Evolutionary conservation across 2,113 vertebrate genomes (phyloP), one percentile per base, ranked within the genome.

Genomic region (Thunnus thynnus): DNA sequence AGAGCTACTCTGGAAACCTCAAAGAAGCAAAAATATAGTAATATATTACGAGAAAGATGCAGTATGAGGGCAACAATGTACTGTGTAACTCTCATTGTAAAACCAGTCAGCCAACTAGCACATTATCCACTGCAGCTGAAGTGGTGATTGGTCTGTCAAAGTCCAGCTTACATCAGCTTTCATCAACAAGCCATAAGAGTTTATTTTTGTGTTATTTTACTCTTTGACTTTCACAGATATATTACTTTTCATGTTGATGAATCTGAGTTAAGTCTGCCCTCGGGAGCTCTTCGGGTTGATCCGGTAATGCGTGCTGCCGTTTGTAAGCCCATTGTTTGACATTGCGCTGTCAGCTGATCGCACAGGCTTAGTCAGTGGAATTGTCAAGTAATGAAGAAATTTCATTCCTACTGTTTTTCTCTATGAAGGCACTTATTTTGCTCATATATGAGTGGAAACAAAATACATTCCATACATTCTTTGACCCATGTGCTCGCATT

Each of bases 401-500:
- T 88, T 91, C 87, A 93, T 92, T 86, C 78, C 36, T 68, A 85
- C 75, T 78, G 86, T 90, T 88, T 91, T 67, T 74, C 78, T 76
- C 85, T 55, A 76, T 77, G 66, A 79, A 80, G 79, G 72, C 86
- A 14, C 79, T 89, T 83, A 86, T 80, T 88, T 88, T 54, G 67
- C 83, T 86, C 83, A 91, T 90, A 90, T 94, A 78, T 83, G 77
- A 89, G 87, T 72, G 83, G 76, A 72, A 76, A 54, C 73, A 12
- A 80, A 78, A 83, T 72, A 58, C 92, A 93, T 95, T 93, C 93
- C 89, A 10, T 27, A 70, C 92, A 87, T 95, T 90, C 88, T 82
- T 91, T 0, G 10, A 76, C 84, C 89, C 86, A 93, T 92, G 92
- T 63, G 90, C 86, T 87, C 14, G 69, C 81, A 84, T 92, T 95